These are phyloP conservation scores for Yponomeuta plumbellus DNA, from an alignment of 2,888 invertebrate genomes.

Conservation along the genomic window DNA sequence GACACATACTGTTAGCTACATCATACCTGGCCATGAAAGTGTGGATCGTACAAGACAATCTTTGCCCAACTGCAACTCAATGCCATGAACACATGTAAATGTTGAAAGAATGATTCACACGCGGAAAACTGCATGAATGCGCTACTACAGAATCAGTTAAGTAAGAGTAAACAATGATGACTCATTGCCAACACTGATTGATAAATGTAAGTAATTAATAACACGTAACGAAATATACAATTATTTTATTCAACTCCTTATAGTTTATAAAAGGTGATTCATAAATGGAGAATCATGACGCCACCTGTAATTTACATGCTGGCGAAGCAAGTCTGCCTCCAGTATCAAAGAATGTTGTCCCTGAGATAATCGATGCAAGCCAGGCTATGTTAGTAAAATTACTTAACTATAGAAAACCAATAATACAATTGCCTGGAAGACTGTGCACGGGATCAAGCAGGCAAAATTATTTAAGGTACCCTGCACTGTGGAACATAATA, in stretches of 20 bases:
- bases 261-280: background rate
- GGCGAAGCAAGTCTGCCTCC: background rate
- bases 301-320: background rate
- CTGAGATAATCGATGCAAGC: background rate
- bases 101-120: background rate
- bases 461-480: too few species aligned
- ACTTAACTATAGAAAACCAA: background rate
- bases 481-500: too few species aligned
- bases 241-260: background rate
- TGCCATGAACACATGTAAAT: background rate
- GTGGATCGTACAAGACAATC: background rate
- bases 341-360: background rate
- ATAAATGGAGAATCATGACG: background rate
- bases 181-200: background rate
- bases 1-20: background rate
- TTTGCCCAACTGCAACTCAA: constrained; percentile 1
- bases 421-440: too few species aligned
- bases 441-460: too few species aligned
- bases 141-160: constrained; percentile 1
- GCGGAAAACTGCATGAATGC: constrained; percentile 2
- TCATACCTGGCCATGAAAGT: background rate
- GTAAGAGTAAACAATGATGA: background rate
- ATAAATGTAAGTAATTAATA: background rate
- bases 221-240: background rate
- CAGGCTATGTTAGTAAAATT: too few species aligned